A percentile compares a stretch with the other conserved stretches of the same genome.
Evolutionary conservation across 2,797 vertebrate species (phyloP).

Genomic region (Chelonia mydas): DNA sequence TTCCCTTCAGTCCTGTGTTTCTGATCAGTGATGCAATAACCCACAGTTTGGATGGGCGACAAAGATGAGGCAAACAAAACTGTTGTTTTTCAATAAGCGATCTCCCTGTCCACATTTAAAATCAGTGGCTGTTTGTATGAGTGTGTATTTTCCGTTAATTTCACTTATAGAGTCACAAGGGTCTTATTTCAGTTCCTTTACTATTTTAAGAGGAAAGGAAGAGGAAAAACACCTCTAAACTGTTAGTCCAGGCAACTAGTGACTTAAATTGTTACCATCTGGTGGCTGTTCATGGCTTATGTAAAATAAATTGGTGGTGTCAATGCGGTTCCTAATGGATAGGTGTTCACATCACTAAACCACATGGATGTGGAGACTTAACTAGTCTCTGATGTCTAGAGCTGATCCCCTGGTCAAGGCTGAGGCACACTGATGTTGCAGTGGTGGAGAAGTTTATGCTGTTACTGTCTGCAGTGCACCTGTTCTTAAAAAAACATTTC

Average conservation of each 20-base stretch:
- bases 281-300: background rate
- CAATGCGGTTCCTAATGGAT: background rate
- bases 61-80: background rate
- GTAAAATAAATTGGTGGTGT: background rate
- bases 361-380: background rate
- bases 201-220: background rate
- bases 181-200: background rate
- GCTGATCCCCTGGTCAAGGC: background rate
- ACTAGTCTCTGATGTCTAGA: fast-evolving
- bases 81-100: background rate
- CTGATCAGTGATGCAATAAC: background rate
- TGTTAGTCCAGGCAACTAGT: background rate
- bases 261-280: background rate
- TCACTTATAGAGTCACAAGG: background rate
- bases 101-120: background rate
- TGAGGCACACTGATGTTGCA: background rate
- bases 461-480: background rate
- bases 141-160: background rate
- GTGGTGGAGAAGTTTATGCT: background rate
- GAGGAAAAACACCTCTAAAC: background rate
- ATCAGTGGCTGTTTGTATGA: background rate
- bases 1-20: background rate
- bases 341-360: background rate
- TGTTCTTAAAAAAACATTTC: background rate
- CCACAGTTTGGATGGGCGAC: background rate